These are phyloP conservation scores for Burhinus oedicnemus DNA, from an alignment of 2,113 vertebrate species.

Conservation along the genomic window DNA sequence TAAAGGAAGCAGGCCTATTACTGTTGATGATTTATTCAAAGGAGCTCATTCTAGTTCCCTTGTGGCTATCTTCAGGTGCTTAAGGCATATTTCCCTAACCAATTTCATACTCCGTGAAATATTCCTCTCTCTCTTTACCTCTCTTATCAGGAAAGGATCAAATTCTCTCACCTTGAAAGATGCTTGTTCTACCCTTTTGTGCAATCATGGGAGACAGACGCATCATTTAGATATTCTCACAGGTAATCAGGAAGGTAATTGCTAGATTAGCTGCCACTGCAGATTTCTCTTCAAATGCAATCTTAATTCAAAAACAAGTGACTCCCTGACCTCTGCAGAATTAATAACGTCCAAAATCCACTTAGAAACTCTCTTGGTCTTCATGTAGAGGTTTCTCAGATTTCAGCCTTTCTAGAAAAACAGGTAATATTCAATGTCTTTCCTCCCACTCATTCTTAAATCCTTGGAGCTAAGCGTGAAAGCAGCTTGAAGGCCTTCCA, in stretches of 20 bases:
- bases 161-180: constrained; percentile 41
- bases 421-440: neutral
- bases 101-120: neutral
- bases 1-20: neutral
- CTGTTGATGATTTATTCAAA: constrained; percentile 42
- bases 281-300: neutral
- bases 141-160: constrained; percentile 1
- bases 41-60: neutral
- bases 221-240: constrained; percentile 19
- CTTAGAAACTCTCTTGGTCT: neutral
- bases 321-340: neutral
- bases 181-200: neutral
- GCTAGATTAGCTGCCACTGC: neutral
- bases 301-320: neutral
- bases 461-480: neutral
- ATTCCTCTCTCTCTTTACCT: neutral
- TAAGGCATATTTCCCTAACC: constrained; percentile 19
- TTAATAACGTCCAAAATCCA: neutral
- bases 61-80: neutral
- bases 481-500: neutral
- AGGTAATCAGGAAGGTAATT: constrained; percentile 38
- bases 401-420: neutral
- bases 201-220: neutral
- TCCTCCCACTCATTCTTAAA: neutral
- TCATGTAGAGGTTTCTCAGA: neutral